phyloP scores from a whole-genome alignment of 2,888 invertebrate genomes.

The Xestia ashworthii region DNA sequence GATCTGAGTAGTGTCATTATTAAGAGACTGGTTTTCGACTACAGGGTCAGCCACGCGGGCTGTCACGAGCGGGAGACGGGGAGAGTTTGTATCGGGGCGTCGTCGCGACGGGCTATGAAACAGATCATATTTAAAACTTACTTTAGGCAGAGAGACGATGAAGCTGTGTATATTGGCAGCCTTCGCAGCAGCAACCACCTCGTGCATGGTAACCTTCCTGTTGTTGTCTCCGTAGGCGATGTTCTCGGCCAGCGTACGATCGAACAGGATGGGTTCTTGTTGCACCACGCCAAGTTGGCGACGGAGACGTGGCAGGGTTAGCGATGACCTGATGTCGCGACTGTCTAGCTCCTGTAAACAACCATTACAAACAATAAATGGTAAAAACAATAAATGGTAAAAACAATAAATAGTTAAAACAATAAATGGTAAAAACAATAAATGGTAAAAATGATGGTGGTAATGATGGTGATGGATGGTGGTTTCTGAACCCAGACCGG shows the following conservation, averaged over 20 bases:
- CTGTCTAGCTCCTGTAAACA: constrained; percentile 87
- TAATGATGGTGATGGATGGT: too few species aligned
- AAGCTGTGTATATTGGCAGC: constrained; percentile 96
- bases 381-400: too few species aligned
- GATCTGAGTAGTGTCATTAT: too few species aligned
- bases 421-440: too few species aligned
- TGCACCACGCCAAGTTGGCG: constrained; percentile 95
- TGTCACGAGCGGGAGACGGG: too few species aligned
- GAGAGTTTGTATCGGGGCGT: too few species aligned
- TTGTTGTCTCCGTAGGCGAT: constrained; percentile 96
- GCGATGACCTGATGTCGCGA: constrained; percentile 88
- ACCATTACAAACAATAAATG: neutral
- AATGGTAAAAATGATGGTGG: too few species aligned
- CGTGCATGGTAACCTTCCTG: constrained; percentile 92
- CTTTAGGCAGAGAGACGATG: constrained; percentile 93
- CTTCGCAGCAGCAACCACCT: constrained; percentile 94
- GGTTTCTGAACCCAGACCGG: too few species aligned
- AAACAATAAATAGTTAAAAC: too few species aligned
- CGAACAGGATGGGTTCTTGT: constrained; percentile 96
- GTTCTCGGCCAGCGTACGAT: constrained; percentile 95
- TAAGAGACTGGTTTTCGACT: too few species aligned
- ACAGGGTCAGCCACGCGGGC: too few species aligned
- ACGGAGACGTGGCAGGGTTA: constrained; percentile 93
- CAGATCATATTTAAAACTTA: constrained; percentile 61
- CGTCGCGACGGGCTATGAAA: neutral